phyloP scores from a whole-genome alignment of 53 echinoderm and acorn worm genomes.

The Temnopleurus reevesii region DNA sequence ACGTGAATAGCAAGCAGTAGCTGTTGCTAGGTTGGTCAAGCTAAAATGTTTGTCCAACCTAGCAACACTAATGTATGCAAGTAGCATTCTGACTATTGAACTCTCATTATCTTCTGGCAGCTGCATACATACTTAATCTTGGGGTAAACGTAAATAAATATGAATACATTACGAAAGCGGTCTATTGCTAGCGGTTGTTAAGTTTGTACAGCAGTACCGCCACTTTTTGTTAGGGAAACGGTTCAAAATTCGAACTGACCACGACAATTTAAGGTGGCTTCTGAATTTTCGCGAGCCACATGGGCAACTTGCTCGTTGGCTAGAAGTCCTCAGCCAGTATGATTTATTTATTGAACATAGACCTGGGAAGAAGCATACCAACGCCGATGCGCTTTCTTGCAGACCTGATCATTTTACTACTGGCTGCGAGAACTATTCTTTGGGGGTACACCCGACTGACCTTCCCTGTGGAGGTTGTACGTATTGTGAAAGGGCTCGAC shows the following conservation, averaged over 20 bases:
- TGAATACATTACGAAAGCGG: too few species aligned
- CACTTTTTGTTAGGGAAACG: constrained; percentile 62
- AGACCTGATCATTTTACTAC: neutral
- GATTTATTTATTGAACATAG: constrained; percentile 49
- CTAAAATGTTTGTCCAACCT: too few species aligned
- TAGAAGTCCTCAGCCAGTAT: constrained; percentile 65
- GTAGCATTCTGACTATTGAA: too few species aligned
- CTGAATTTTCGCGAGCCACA: constrained; percentile 61
- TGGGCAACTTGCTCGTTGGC: constrained; percentile 61
- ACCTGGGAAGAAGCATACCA: constrained; percentile 40
- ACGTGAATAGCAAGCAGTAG: too few species aligned
- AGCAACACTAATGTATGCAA: too few species aligned
- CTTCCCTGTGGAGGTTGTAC: constrained; percentile 63
- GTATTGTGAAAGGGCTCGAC: constrained; percentile 56
- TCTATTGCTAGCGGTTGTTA: constrained; percentile 62
- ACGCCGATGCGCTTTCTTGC: constrained; percentile 71
- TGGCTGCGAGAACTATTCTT: neutral
- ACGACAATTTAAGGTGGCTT: constrained; percentile 62
- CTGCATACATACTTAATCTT: too few species aligned
- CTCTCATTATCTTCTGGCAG: too few species aligned
- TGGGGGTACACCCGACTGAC: constrained; percentile 9
- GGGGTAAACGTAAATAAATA: too few species aligned
- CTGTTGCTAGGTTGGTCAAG: too few species aligned
- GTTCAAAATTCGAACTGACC: constrained; percentile 57
- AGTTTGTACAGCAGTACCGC: constrained; percentile 48